Conservation (phyloP, 2,113 vertebrate genomes). For the Sylvia atricapilla region DNA sequence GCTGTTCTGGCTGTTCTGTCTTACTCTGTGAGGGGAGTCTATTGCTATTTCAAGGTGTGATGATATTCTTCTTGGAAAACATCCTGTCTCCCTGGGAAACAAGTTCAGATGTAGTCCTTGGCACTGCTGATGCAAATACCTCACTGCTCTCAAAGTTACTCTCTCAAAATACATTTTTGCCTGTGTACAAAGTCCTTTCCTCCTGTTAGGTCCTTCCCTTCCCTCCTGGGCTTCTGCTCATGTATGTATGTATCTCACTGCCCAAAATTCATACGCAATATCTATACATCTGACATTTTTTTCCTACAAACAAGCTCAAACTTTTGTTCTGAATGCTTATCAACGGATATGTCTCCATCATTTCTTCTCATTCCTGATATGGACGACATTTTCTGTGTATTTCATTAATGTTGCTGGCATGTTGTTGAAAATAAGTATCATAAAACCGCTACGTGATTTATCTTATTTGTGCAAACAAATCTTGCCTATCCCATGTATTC, state of each 20-base stretch:
- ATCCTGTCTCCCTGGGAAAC: constrained; percentile 45
- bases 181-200: neutral
- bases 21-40: neutral
- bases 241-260: neutral
- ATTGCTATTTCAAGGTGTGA: constrained; percentile 53
- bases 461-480: neutral
- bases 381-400: neutral
- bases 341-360: fast-evolving
- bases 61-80: constrained; percentile 36
- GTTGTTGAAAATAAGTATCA: neutral
- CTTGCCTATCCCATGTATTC: neutral
- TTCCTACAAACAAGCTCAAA: neutral
- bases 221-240: too few relatives aligned
- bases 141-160: neutral
- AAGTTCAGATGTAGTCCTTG: constrained; percentile 29
- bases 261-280: neutral
- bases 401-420: neutral
- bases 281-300: neutral
- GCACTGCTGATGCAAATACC: constrained; percentile 17
- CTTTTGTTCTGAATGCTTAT: neutral
- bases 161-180: neutral
- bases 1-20: constrained; percentile 19
- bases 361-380: neutral
- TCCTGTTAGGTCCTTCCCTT: neutral
- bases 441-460: neutral